These are phyloP conservation scores for Aphelocoma coerulescens DNA, from an alignment of 2,113 vertebrate genomes.

Conservation along the genomic window DNA sequence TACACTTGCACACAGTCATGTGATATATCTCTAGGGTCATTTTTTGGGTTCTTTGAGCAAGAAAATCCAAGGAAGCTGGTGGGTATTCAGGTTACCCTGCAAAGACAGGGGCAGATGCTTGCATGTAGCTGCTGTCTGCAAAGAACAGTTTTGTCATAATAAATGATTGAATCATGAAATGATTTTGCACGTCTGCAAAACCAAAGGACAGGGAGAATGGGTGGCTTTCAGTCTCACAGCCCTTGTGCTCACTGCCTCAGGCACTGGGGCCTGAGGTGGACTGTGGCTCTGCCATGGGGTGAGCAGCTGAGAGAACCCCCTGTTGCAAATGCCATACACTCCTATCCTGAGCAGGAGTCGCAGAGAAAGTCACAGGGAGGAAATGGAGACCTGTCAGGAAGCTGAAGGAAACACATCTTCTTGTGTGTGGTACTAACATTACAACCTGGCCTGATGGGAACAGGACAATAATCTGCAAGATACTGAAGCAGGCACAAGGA, in stretches of 20 bases:
- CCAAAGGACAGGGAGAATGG: background rate
- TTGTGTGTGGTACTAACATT: background rate
- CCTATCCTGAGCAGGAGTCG: background rate
- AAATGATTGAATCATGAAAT: background rate
- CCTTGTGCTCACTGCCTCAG: background rate
- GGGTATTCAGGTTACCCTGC: background rate
- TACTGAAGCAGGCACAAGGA: background rate
- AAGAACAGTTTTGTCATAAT: background rate
- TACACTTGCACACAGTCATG: background rate
- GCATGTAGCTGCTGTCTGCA: background rate
- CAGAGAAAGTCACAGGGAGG: background rate
- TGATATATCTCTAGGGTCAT: background rate
- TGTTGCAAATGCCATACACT: background rate
- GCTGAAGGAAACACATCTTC: background rate
- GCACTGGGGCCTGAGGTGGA: background rate
- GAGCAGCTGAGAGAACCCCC: background rate
- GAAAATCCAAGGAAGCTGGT: background rate
- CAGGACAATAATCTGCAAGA: background rate
- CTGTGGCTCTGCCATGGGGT: background rate
- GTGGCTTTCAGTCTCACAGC: background rate
- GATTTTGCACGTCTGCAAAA: background rate
- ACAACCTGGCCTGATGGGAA: background rate
- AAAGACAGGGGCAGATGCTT: background rate
- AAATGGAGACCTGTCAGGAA: background rate
- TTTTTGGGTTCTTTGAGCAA: background rate